Evolutionary conservation across 30 jellyfish, hydroid and myxozoan species (phyloP).

Genomic region (Aurelia aurita): DNA sequence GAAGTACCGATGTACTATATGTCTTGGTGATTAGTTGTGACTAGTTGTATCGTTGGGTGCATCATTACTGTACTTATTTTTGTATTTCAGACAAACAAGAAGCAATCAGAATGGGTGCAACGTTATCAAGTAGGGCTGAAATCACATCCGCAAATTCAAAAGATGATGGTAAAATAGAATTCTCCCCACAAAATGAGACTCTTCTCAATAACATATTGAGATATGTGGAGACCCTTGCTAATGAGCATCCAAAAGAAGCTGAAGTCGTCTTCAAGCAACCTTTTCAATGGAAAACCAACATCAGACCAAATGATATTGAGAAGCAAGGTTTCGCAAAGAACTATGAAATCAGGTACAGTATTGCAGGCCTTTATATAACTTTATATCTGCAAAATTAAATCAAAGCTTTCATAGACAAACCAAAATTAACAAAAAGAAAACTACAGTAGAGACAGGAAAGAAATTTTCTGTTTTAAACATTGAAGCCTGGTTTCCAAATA

Average conservation of each 20-base stretch:
- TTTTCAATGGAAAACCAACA: conserved; percentile 60
- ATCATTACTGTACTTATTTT: not conserved
- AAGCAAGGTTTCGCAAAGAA: conserved; percentile 9
- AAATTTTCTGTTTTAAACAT: too few species aligned
- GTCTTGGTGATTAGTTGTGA: too few species aligned
- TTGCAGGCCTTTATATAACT: not conserved
- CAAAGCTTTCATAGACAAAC: too few species aligned
- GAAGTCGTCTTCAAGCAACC: conserved; percentile 63
- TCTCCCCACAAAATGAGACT: conserved; percentile 49
- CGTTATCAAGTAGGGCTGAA: conserved; percentile 56
- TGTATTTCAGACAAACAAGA: not conserved
- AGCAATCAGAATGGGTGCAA: conserved; percentile 67
- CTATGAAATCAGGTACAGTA: conserved; percentile 33
- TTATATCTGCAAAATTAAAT: too few species aligned
- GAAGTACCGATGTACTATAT: too few species aligned
- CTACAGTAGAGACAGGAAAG: too few species aligned
- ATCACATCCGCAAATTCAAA: conserved; percentile 54
- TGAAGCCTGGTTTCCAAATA: too few species aligned
- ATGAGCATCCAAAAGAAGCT: conserved; percentile 60
- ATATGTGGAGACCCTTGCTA: conserved; percentile 55
- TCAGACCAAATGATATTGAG: conserved; percentile 56
- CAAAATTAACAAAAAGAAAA: too few species aligned
- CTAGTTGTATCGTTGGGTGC: too few species aligned
- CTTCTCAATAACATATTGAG: conserved; percentile 51
- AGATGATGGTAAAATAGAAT: conserved; percentile 66